Percentiles rank a stretch among this genome's conserved stretches.
Conservation (phyloP, 1,140 invertebrate genomes). For the Arctopsyche grandis region DNA sequence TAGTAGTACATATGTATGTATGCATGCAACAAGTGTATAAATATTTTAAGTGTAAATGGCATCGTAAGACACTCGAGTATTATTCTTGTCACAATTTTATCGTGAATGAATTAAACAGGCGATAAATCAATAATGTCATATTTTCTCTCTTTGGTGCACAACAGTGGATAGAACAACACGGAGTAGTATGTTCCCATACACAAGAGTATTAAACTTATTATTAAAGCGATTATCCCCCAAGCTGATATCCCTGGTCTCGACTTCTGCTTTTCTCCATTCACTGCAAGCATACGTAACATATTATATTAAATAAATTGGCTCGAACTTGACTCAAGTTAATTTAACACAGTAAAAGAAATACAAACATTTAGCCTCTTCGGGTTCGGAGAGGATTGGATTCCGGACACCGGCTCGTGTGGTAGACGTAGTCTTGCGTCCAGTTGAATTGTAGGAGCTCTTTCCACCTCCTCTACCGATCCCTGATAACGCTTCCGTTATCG, state of each 20-base stretch:
- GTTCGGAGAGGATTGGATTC: neutral
- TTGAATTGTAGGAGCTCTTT: neutral
- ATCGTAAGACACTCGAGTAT: no score
- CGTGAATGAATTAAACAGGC: conserved; percentile 57
- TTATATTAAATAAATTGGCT: neutral
- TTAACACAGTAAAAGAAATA: neutral
- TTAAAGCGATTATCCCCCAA: conserved; percentile 69
- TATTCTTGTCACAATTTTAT: no score
- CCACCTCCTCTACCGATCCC: neutral
- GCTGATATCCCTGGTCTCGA: conserved; percentile 65
- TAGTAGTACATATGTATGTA: no score
- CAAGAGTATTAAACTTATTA: conserved; percentile 66
- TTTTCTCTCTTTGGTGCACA: conserved; percentile 69
- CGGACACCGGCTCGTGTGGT: neutral
- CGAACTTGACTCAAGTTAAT: neutral
- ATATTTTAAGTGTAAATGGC: no score
- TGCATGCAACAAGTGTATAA: no score
- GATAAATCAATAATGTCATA: conserved; percentile 71
- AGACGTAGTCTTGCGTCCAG: neutral
- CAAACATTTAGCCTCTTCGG: neutral
- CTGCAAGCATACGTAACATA: neutral
- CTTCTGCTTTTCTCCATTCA: neutral
- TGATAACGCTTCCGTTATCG: neutral
- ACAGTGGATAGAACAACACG: conserved; percentile 70
- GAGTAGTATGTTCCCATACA: conserved; percentile 70